Conservation (phyloP, 2,888 invertebrate species). For the Cheilosia soror region DNA sequence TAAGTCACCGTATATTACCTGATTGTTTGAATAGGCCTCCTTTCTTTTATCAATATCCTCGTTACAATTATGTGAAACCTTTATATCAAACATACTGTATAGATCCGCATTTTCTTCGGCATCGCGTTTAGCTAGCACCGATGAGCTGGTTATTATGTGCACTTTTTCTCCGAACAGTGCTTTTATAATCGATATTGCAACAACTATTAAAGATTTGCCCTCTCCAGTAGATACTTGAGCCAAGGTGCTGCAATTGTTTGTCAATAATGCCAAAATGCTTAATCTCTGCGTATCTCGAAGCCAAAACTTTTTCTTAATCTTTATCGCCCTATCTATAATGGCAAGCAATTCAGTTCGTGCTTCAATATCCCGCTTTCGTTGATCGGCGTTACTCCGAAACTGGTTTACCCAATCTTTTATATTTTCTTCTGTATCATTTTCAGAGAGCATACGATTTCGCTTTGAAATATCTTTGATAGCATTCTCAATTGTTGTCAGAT, state of each 20-base stretch:
- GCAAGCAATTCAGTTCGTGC: not conserved
- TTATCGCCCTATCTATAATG: constrained; percentile 1
- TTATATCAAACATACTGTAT: not conserved
- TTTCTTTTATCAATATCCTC: constrained; percentile 9
- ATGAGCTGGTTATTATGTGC: constrained; percentile 1
- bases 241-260: not conserved
- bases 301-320: not conserved
- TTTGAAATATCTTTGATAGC: no score
- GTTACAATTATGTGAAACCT: not conserved
- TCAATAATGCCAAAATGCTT: not conserved
- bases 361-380: not conserved
- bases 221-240: constrained; percentile 10
- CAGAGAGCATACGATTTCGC: no score
- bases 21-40: constrained; percentile 4
- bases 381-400: not conserved
- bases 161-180: not conserved
- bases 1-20: constrained; percentile 6
- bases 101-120: not conserved
- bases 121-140: constrained; percentile 5
- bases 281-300: constrained; percentile 7
- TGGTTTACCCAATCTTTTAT: not conserved
- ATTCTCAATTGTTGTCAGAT: no score
- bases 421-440: not conserved
- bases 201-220: constrained; percentile 16
- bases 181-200: constrained; percentile 1